Conservation (phyloP, 2,113 vertebrate genomes). For the Chaenocephalus aceratus region DNA sequence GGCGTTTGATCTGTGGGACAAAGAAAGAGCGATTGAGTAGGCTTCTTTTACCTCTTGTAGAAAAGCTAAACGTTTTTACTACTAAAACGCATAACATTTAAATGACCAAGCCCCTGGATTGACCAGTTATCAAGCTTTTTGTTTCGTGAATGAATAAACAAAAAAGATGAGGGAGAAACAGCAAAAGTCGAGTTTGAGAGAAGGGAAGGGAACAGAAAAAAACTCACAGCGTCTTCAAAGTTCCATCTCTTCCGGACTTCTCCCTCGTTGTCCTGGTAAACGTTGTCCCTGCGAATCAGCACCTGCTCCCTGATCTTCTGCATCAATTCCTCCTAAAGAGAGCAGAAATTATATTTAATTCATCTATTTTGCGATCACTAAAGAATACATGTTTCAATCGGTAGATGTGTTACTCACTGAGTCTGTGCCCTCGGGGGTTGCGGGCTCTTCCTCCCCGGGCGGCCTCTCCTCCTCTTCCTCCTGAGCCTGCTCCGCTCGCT, state of each 20-base stretch:
- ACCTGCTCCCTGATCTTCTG: conserved; percentile 86
- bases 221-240: conserved; percentile 87
- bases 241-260: conserved; percentile 89
- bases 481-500: conserved; percentile 74
- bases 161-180: neutral
- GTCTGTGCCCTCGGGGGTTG: conserved; percentile 72
- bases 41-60: neutral
- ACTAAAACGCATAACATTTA: neutral
- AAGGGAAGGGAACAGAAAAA: neutral
- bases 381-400: neutral
- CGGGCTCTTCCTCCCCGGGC: conserved; percentile 84
- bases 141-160: neutral
- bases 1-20: conserved; percentile 85
- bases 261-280: conserved; percentile 84
- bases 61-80: neutral
- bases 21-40: neutral
- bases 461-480: conserved; percentile 83
- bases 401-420: conserved; percentile 65
- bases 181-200: no score
- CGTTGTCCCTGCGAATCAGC: conserved; percentile 81
- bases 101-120: neutral
- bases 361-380: neutral
- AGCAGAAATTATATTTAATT: neutral
- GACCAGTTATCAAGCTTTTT: neutral
- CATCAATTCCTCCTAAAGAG: conserved; percentile 81